phyloP scores from a whole-genome alignment of 2,113 vertebrate species.

The Coptodon rendalli region DNA sequence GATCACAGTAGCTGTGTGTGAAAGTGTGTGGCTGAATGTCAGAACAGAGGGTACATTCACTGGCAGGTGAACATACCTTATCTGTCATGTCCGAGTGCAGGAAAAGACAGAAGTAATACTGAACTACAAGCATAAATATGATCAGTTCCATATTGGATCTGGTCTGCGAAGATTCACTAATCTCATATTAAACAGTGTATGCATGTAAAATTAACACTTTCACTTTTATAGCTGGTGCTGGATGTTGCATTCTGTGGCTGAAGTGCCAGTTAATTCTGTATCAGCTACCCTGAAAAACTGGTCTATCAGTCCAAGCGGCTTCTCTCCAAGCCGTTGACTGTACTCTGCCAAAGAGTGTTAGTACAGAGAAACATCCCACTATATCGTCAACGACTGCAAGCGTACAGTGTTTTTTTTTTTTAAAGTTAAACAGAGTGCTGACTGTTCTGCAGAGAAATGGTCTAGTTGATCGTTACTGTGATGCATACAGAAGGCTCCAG shows the following conservation, averaged over 20 bases:
- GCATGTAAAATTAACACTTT: neutral
- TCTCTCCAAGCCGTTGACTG: neutral
- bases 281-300: neutral
- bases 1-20: conserved; percentile 17
- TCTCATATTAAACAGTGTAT: neutral
- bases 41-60: conserved; percentile 2
- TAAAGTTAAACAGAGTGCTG: neutral
- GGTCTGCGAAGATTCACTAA: neutral
- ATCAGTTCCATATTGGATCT: neutral
- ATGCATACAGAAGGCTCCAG: neutral
- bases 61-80: neutral
- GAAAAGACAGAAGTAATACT: neutral
- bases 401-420: neutral
- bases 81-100: neutral
- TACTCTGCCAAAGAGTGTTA: neutral
- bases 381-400: neutral
- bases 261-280: neutral
- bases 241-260: neutral
- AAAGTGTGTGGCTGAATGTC: neutral
- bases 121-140: neutral
- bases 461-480: neutral
- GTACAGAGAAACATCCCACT: neutral
- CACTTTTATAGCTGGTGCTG: neutral
- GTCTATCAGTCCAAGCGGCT: neutral
- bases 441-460: neutral